Conservation (phyloP, 2,888 invertebrate genomes). For the Tinea trinotella region DNA sequence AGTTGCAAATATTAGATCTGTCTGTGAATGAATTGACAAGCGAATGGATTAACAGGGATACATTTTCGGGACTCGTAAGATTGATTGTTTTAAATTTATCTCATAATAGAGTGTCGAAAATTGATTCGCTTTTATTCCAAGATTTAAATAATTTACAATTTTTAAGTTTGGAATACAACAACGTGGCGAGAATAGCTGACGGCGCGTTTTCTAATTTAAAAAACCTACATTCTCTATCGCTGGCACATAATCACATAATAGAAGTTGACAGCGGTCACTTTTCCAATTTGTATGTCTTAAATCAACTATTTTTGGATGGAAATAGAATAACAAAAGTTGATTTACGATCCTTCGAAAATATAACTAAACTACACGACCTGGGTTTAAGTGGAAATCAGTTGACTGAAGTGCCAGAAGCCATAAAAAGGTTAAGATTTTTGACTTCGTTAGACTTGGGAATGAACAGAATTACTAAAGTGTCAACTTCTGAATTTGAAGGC, state of each 20-base stretch:
- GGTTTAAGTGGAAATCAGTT: conserved; percentile 82
- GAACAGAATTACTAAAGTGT: conserved; percentile 82
- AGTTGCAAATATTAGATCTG: conserved; percentile 81
- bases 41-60: conserved; percentile 83
- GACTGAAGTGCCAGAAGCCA: conserved; percentile 78
- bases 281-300: conserved; percentile 80
- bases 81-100: conserved; percentile 83
- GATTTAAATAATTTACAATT: conserved; percentile 83
- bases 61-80: conserved; percentile 81
- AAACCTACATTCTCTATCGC: conserved; percentile 82
- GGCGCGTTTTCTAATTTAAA: conserved; percentile 82
- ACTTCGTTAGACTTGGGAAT: conserved; percentile 86
- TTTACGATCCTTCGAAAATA: conserved; percentile 81
- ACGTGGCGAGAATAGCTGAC: conserved; percentile 78
- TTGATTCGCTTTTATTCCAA: conserved; percentile 80
- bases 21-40: conserved; percentile 83
- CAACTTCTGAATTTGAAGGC: conserved; percentile 80
- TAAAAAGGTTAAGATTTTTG: conserved; percentile 78
- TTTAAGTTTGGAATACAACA: conserved; percentile 80
- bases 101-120: conserved; percentile 79
- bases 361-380: conserved; percentile 83
- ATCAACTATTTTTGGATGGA: conserved; percentile 81
- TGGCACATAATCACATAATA: conserved; percentile 80
- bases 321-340: conserved; percentile 81
- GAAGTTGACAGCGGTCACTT: conserved; percentile 80